phyloP scores from a whole-genome alignment of 2,888 invertebrate species.

The Synanthedon tipuliformis region DNA sequence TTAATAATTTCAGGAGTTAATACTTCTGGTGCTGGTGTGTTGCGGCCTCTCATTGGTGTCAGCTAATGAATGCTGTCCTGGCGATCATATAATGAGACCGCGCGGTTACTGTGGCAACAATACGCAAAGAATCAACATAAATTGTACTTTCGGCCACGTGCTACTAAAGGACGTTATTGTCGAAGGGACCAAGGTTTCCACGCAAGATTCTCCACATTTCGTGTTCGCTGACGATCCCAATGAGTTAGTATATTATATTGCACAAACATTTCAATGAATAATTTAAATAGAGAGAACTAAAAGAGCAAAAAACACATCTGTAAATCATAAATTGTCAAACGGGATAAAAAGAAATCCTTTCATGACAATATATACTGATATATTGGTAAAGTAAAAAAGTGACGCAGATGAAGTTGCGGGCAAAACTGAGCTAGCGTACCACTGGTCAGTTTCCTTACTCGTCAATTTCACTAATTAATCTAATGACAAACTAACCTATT shows the following conservation, averaged over 20 bases:
- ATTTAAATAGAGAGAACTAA: background rate
- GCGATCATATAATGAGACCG: conserved; percentile 23
- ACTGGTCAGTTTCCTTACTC: no score
- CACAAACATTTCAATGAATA: background rate
- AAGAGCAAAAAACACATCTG: no score
- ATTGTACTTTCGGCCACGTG: conserved; percentile 42
- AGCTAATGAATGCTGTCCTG: conserved; percentile 37
- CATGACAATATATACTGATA: no score
- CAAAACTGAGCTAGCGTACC: no score
- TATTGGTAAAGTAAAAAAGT: no score
- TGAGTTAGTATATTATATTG: conserved; percentile 23
- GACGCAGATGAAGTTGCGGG: no score
- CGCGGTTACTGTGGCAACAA: conserved; percentile 26
- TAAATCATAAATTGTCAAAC: no score
- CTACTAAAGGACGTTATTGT: conserved; percentile 40
- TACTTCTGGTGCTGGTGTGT: conserved; percentile 26
- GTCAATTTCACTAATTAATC: no score
- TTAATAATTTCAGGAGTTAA: conserved; percentile 29
- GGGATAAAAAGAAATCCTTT: no score
- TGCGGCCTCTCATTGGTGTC: conserved; percentile 9
- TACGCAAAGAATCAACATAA: conserved; percentile 17
- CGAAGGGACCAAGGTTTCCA: conserved; percentile 41
- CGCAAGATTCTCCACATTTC: conserved; percentile 39
- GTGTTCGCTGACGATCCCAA: conserved; percentile 44
- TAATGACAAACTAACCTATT: no score